Evolutionary conservation across 2,113 vertebrate genomes (phyloP), one percentile per base, ranked within the genome.

Genomic region (Seriola dumerili): DNA sequence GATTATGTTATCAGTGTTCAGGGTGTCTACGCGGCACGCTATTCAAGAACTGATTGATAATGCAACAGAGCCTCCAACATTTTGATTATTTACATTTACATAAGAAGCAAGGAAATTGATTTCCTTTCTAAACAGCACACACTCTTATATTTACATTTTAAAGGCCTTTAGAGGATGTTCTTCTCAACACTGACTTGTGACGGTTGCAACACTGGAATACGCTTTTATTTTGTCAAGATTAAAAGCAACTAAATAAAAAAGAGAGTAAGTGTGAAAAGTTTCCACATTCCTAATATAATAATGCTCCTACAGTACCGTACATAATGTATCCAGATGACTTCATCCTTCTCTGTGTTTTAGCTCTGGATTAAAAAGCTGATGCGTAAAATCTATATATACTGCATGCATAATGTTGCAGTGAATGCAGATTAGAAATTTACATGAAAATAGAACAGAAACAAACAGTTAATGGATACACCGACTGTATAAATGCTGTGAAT

Each of bases 71-170:
- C 74, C 38, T 72, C 67, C 81, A 76, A 88, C 84, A n/a, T 85
- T 90, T 76, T 85, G 46, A 90, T 91, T 90, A 91, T 92, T 94
- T 90, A 80, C 90, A 91, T 89, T 90, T 89, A 82, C 86, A 88
- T 92, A 92, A 90, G 86, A 85, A 74, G 91, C 84, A 86, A 61
- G 77, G 46, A 92, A 94, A 93, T 91, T 87, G 93, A 92, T 93
- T 94, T 92, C 23, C 78, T 86, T 76, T 87, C 72, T 21, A 50
- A 90, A 83, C 50, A 61, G 72, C 65, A 36, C 76, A 71, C 72
- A 40, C 50, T 72, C 72, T 80, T 57, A 11, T 76, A 90, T 91
- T 90, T 92, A 83, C 83, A 89, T 89, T 80, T 83, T 84, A 69
- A 85, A 89, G 69, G 62, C 66, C 58, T 70, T 38, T 69, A 58